Evolutionary conservation across 2,888 invertebrate species (phyloP), one percentile per base, ranked within the genome.

Genomic region (Neocrepidodera transversa): DNA sequence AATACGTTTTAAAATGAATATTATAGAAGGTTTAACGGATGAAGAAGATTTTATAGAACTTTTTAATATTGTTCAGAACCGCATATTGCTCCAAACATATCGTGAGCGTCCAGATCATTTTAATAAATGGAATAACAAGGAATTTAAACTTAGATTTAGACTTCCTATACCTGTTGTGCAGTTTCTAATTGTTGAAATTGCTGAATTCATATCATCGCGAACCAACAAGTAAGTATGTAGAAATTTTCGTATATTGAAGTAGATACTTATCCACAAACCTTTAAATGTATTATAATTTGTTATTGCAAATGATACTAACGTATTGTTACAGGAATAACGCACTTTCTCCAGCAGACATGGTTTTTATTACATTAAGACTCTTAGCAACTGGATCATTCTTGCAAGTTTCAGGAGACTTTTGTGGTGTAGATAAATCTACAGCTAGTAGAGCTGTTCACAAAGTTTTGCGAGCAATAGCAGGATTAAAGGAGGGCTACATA

Each of bases 331-430:
- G 49, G 23, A 49, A 20, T 49, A 18, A 35, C 17, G 49, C 49
- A 30, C 36, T 49, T 30, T 16, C 20, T 10, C 49, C 36, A 36
- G 30, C 14, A 6, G 49, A 49, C 14, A 49, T 11, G 16, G 18
- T 49, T 49, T 17, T 36, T 35, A 30, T 8, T 13, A 36, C 36
- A 8, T 13, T 49, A 8, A 35, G 36, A 18, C 17, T 50, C 16
- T 50, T 50, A 36, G 50, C 38, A n/a, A 50, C 50, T 36, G 50
- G 50, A 11, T 50, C 50, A 20, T 17, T 50, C 23, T 32, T 38
- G 20, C 36, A 36, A 36, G 38, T 50, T 20, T 1, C 36, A 7
- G 50, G 50, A 2, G 50, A 50, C 35, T 50, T 50, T 38, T 50
- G 36, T 18, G 50, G 50, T 36, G 20, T 36, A 38, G 23, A 50